A percentile compares a stretch with the other conserved stretches of the same genome.
phyloP scores from a whole-genome alignment of 1,140 invertebrate genomes.

The Scaptomyza hsui region DNA sequence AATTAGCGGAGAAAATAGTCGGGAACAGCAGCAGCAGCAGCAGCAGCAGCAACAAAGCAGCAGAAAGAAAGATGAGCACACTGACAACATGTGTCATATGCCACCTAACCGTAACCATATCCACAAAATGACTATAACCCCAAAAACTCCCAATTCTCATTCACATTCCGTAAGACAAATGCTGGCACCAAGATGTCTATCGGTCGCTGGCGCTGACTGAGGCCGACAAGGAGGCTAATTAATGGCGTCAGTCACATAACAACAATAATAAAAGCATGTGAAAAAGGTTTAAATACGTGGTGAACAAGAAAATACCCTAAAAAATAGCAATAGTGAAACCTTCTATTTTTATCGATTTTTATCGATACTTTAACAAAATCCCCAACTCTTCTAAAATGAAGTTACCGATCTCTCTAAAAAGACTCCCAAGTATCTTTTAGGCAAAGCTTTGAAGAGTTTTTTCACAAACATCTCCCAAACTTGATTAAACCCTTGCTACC shows the following conservation, averaged over 20 bases:
- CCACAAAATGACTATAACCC: neutral
- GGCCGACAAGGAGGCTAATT: constrained; percentile 61
- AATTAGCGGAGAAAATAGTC: constrained; percentile 73
- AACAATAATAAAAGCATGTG: constrained; percentile 45
- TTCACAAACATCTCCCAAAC: too few species aligned
- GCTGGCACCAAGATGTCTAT: constrained; percentile 79
- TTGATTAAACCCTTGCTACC: neutral
- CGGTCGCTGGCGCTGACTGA: constrained; percentile 35
- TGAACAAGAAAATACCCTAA: constrained; percentile 20
- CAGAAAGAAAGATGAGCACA: constrained; percentile 63
- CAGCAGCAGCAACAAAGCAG: neutral
- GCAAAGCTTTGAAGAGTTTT: too few species aligned
- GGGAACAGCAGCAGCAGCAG: constrained; percentile 7
- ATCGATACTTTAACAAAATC: too few species aligned
- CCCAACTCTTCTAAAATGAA: too few species aligned
- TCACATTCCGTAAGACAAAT: constrained; percentile 57
- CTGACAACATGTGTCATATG: constrained; percentile 77
- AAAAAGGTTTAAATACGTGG: neutral
- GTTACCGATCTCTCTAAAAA: too few species aligned
- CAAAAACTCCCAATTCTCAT: neutral
- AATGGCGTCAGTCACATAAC: constrained; percentile 60
- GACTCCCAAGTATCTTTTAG: too few species aligned
- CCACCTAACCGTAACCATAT: constrained; percentile 11
- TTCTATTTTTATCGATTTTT: too few species aligned
- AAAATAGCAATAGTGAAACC: too few species aligned